Base-by-base conservation (phyloP, 2,113 vertebrate genomes). In the Leptobrachium leishanense region DNA sequence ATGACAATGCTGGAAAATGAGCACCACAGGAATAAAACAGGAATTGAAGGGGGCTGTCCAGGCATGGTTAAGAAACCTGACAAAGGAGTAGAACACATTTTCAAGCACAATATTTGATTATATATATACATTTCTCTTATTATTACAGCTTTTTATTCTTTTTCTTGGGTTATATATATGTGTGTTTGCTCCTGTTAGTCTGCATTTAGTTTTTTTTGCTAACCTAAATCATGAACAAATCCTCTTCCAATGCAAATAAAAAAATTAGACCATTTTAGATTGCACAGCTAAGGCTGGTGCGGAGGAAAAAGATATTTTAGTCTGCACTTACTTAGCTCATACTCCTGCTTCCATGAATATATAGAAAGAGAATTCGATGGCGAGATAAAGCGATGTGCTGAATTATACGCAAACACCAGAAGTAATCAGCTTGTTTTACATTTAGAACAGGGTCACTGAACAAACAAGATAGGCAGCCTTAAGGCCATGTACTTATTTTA, bases 351-450 rank as follows among this genome's bases (percentile, higher is more conserved):
- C 43, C n/a, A 55, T 46, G 68, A 64, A 72, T 79, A 72, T 79
- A 53, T 71, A 50, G 44, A 57, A 67, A 68, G 55, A 64, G 68
- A 39, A 72, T 77, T 79, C 71, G 76, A 72, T 72, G 44, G 39
- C 53, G 43, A 15, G 76, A 79, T 79, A 72, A 78, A 57, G 76
- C 31, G 62, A 72, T 79, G 44, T 44, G 50, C 75, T 62, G 68
- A 66, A 57, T 63, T 70, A 54, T 68, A 70, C 57, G 64, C 11
- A 55, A 72, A 59, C 76, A 72, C 55, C 39, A 79, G 76, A 79
- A 79, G 65, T 64, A 64, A 79, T 79, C 77, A 66, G 62, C 70
- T 73, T 79, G 44, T 67, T 79, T 72, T 79, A 62, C 77, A 79
- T 79, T 79, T 72, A 11, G 44, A 79, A 50, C 69, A 44, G 11